Evolutionary conservation across 2,888 invertebrate species (phyloP).

Genomic region (Meloe dianella): DNA sequence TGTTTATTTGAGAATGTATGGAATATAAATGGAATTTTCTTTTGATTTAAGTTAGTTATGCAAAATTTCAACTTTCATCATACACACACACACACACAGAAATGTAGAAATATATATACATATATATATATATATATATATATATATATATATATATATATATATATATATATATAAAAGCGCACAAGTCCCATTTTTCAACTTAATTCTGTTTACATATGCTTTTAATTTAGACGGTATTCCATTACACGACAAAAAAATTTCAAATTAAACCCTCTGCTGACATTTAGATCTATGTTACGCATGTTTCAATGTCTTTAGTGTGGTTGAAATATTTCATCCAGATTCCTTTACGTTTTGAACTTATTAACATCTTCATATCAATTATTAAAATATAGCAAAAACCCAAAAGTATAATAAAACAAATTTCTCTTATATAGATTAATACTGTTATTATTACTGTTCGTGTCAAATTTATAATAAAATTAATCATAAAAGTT

Average conservation of each 20-base stretch:
- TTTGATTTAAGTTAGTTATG: no score
- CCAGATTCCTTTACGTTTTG: neutral
- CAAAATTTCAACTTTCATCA: no score
- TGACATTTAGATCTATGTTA: constrained; percentile 14
- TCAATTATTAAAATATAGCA: neutral
- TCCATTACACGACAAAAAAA: constrained; percentile 9
- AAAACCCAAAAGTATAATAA: neutral
- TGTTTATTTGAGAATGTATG: neutral
- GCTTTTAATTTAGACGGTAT: constrained; percentile 18
- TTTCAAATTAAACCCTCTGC: constrained; percentile 7
- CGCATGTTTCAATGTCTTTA: constrained; percentile 13
- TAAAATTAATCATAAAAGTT: neutral
- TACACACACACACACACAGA: no score
- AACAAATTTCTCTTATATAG: neutral
- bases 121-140: neutral
- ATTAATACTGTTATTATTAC: neutral
- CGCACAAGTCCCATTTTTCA: constrained; percentile 7
- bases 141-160: no score
- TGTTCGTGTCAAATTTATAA: neutral
- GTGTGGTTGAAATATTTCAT: constrained; percentile 6
- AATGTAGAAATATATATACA: no score
- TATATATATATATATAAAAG: no score
- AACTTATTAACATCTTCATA: neutral
- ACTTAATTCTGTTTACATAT: constrained; percentile 18
- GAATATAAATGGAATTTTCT: no score